Evolutionary conservation across 2,113 vertebrate genomes (phyloP).

Genomic region (Rutilus rutilus): DNA sequence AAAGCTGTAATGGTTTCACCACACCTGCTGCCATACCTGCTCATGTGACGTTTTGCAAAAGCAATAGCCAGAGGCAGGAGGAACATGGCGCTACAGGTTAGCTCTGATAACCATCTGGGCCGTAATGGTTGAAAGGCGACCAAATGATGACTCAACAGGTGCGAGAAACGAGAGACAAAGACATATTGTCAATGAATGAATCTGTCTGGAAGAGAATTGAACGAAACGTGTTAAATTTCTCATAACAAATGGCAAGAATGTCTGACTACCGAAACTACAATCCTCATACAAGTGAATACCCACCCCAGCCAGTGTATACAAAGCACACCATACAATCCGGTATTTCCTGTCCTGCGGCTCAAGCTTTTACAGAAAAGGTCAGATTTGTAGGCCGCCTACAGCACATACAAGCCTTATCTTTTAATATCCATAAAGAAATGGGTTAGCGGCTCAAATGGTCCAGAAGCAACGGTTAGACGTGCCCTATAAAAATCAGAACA

Average conservation of each 20-base stretch:
- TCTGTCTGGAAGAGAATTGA: neutral
- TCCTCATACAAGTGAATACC: neutral
- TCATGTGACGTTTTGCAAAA: neutral
- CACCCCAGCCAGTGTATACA: slow-evolving; percentile 36
- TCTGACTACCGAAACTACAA: slow-evolving; percentile 46
- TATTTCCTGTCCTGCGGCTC: slow-evolving; percentile 10
- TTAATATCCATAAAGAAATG: slow-evolving; percentile 7
- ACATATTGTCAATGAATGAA: neutral
- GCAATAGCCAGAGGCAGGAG: neutral
- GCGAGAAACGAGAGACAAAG: neutral
- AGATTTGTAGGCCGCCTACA: slow-evolving; percentile 19
- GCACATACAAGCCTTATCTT: slow-evolving; percentile 23
- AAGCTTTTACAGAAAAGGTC: slow-evolving; percentile 26
- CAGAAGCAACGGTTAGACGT: neutral
- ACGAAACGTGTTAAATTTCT: slow-evolving; percentile 17
- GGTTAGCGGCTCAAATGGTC: slow-evolving; percentile 26
- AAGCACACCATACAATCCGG: slow-evolving; percentile 24
- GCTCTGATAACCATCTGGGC: neutral
- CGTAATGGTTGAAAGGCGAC: neutral
- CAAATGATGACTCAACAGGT: slow-evolving; percentile 15
- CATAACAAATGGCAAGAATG: neutral
- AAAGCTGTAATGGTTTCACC: neutral
- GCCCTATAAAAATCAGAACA: neutral
- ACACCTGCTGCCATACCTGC: neutral
- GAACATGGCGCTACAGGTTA: neutral